phyloP scores from a whole-genome alignment of 2,113 vertebrate genomes.

The Nothocercus nigrocapillus region DNA sequence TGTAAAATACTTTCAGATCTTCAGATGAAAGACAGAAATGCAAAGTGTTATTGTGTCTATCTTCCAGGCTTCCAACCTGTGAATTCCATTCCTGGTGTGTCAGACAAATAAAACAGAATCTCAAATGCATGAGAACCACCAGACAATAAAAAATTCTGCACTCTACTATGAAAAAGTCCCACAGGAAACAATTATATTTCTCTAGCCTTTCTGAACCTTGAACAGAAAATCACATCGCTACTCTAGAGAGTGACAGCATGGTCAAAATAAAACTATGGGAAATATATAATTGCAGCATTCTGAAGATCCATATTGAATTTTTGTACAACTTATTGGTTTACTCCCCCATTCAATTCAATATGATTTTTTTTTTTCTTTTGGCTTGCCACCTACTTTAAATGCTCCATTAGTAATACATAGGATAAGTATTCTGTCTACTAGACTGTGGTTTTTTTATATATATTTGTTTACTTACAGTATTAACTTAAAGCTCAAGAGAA shows the following conservation, averaged over 20 bases:
- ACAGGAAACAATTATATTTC: slow-evolving; percentile 48
- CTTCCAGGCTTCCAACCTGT: not conserved
- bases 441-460: not conserved
- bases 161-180: slow-evolving; percentile 19
- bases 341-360: not conserved
- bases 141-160: slow-evolving; percentile 3
- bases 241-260: not conserved
- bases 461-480: not conserved
- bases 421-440: not conserved
- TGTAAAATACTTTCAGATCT: not conserved
- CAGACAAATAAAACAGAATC: slow-evolving; percentile 28
- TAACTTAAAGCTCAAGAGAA: not conserved
- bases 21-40: slow-evolving; percentile 1
- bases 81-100: slow-evolving; percentile 3
- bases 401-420: not conserved
- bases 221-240: not conserved
- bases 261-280: not conserved
- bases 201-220: slow-evolving; percentile 21
- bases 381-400: not conserved
- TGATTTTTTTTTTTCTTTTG: not conserved
- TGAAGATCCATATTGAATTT: not conserved
- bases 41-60: not conserved
- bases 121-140: not conserved
- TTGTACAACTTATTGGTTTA: not conserved
- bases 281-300: not conserved